A percentile compares a stretch with the other conserved stretches of the same genome.
These are phyloP conservation scores for Chlorops oryzae DNA, from an alignment of 1,140 invertebrate species.

Conservation along the genomic window DNA sequence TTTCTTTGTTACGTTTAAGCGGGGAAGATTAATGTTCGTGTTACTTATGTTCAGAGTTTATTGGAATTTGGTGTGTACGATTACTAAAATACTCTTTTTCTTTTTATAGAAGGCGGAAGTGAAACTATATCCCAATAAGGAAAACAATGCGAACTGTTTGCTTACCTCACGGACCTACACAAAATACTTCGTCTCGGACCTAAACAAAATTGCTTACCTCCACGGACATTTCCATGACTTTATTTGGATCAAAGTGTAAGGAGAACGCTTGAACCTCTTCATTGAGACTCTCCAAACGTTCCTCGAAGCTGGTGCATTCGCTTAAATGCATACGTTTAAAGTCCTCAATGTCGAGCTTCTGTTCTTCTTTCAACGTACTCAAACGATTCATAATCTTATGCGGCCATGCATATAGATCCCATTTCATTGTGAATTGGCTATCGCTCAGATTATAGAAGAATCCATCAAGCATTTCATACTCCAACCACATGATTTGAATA, in stretches of 20 bases:
- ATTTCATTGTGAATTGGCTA: constrained; percentile 42
- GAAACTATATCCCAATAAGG: background rate
- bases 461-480: constrained; percentile 40
- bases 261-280: constrained; percentile 43
- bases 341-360: constrained; percentile 41
- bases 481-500: constrained; percentile 43
- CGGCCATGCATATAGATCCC: constrained; percentile 42
- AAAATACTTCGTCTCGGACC: background rate
- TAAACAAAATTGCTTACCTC: constrained; percentile 19
- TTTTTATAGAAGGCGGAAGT: background rate
- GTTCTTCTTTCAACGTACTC: constrained; percentile 33
- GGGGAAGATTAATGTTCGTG: no score
- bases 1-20: no score
- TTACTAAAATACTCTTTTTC: no score
- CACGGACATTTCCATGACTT: constrained; percentile 34
- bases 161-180: no score
- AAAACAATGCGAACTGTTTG: no score
- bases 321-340: constrained; percentile 32
- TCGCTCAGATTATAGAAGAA: constrained; percentile 43
- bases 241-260: constrained; percentile 30
- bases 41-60: no score
- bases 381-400: constrained; percentile 34
- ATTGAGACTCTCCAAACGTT: constrained; percentile 38
- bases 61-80: no score
- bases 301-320: constrained; percentile 37